phyloP scores from a whole-genome alignment of 2,888 invertebrate genomes.

The Tortricodes alternella region DNA sequence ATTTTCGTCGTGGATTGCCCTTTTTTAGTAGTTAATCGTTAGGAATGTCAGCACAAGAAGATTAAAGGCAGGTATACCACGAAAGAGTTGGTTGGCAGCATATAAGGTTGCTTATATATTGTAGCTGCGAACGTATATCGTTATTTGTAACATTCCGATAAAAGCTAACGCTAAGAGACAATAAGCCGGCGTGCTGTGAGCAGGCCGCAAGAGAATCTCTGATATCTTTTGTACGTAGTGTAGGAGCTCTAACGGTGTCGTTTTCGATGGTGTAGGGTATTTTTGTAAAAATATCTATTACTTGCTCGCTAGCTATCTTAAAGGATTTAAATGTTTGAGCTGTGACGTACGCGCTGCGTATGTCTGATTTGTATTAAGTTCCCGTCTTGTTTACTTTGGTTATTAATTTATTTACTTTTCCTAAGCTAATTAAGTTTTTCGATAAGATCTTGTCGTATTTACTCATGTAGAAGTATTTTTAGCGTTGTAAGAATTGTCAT shows the following conservation, averaged over 20 bases:
- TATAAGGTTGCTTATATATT: no score
- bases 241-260: conserved; percentile 7
- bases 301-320: conserved; percentile 30
- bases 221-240: conserved; percentile 12
- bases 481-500: conserved; percentile 28
- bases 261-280: conserved; percentile 38
- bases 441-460: conserved; percentile 31
- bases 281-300: conserved; percentile 41
- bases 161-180: conserved; percentile 36
- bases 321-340: conserved; percentile 14
- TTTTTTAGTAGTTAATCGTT: neutral
- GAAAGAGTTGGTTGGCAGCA: neutral
- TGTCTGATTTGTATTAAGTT: conserved; percentile 18
- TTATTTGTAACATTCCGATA: conserved; percentile 37
- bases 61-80: neutral
- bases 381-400: conserved; percentile 19
- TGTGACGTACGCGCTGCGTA: conserved; percentile 15
- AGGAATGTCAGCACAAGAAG: neutral
- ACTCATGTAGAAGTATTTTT: conserved; percentile 37
- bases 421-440: conserved; percentile 19
- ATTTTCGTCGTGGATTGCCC: neutral
- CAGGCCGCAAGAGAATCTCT: conserved; percentile 14
- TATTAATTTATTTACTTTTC: conserved; percentile 30
- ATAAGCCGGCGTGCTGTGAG: conserved; percentile 33
- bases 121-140: conserved; percentile 5